Conservation (phyloP, 2,113 vertebrate species). For the Gnathonemus echidnorhynchus region DNA sequence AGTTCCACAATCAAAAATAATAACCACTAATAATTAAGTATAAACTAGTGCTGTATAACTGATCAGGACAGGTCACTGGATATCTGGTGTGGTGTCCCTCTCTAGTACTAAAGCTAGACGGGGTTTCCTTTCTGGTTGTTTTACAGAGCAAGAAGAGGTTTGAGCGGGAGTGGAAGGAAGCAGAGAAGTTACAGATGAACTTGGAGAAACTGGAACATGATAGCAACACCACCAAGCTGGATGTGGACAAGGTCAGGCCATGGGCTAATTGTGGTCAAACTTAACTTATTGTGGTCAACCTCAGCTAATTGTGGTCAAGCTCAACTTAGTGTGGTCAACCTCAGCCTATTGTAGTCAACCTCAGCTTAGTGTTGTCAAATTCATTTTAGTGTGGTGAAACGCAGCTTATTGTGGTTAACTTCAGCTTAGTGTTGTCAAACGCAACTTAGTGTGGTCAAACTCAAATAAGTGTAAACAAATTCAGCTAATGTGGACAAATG, state of each 20-base stretch:
- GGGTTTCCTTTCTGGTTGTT: constrained; percentile 11
- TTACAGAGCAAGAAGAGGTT: constrained; percentile 96
- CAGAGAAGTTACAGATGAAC: constrained; percentile 86
- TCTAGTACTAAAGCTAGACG: not conserved
- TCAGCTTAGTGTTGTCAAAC: too few relatives aligned
- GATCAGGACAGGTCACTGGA: not conserved
- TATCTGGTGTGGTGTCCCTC: not conserved
- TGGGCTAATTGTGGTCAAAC: not conserved
- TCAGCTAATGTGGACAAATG: not conserved
- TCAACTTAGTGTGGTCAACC: not conserved
- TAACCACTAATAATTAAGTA: not conserved
- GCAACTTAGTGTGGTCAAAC: too few relatives aligned
- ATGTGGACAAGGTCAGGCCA: constrained; percentile 86
- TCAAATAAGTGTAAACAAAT: not conserved
- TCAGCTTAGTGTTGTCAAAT: too few relatives aligned
- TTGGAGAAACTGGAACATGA: constrained; percentile 89
- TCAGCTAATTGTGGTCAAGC: not conserved
- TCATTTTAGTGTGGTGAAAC: too few relatives aligned
- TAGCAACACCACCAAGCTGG: constrained; percentile 91
- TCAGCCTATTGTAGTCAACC: too few relatives aligned
- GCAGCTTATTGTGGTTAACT: too few relatives aligned
- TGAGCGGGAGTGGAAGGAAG: constrained; percentile 92
- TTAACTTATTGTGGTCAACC: not conserved
- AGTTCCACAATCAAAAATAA: not conserved
- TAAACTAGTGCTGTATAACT: not conserved